These are phyloP conservation scores for Drosophila ficusphila DNA, from an alignment of 1,140 invertebrate species.

Conservation along the genomic window DNA sequence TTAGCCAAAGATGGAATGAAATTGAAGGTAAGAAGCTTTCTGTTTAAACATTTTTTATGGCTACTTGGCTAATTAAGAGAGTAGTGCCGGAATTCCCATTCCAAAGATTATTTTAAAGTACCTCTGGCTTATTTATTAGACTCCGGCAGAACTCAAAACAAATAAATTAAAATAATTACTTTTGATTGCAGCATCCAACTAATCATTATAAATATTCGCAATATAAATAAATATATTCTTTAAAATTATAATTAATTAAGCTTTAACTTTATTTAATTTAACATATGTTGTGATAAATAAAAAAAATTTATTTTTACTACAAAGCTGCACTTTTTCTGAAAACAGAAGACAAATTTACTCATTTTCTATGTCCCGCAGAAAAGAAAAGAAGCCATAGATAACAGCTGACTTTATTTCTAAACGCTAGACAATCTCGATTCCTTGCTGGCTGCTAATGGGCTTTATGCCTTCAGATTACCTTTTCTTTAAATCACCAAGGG, in stretches of 20 bases:
- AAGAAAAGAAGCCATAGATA: slow-evolving; percentile 16
- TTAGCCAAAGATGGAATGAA: slow-evolving; percentile 5
- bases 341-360: slow-evolving; percentile 5
- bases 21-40: slow-evolving; percentile 34
- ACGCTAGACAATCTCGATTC: slow-evolving; percentile 59
- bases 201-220: too few relatives aligned
- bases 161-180: neutral
- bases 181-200: too few relatives aligned
- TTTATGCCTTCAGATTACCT: slow-evolving; percentile 18
- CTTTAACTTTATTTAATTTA: too few relatives aligned
- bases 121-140: neutral
- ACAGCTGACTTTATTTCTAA: slow-evolving; percentile 10
- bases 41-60: slow-evolving; percentile 36
- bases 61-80: slow-evolving; percentile 29
- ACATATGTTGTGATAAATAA: too few relatives aligned
- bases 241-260: too few relatives aligned
- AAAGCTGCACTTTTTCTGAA: neutral
- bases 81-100: neutral
- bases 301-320: too few relatives aligned
- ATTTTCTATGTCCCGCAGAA: slow-evolving; percentile 8
- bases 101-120: slow-evolving; percentile 2
- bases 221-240: too few relatives aligned
- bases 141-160: neutral
- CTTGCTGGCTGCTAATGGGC: slow-evolving; percentile 45
- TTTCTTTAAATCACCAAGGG: neutral